Base-by-base conservation (phyloP, 2,113 vertebrate genomes). In the Anser cygnoides region DNA sequence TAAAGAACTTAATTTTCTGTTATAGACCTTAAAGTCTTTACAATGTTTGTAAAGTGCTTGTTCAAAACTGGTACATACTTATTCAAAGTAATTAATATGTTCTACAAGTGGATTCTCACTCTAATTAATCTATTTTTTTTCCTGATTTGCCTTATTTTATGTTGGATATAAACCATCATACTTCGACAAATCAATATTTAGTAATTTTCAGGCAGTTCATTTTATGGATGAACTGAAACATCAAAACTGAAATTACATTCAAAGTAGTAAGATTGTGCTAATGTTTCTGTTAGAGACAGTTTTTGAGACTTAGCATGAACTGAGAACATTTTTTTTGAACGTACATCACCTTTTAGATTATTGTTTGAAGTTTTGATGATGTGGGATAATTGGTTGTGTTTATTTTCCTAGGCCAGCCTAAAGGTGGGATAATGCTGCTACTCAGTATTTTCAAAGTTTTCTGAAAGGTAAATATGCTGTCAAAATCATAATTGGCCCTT, bases 381-480 rank as follows among this genome's bases (percentile, higher is more conserved):
- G 20, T 39, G 54, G 14, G 26, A 22, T 25, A 67, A 59, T 54
- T 72, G 62, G 6, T 89, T 74, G 78, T 76, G 37, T 84, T 57
- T 95, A 2, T 87, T 70, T 86, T 96, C 97, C 37, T 95, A 99
- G 99, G 46, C 98, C 98, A 8, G 96, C 98, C 54, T 91, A 74
- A 72, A 97, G 94, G 46, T 99, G 99, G 99, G 99, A 99, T 95
- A 96, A 92, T 89, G 99, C 99, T 71, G 98, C 99, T 74, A 95
- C 98, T 23, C 94, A 96, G 19, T 98, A 99, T 96, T 98, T 99
- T 66, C 98, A 98, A 92, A 98, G 97, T 26, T 97, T 99, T 59
- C 87, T 99, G 7, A 95, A 97, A 97, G 99, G 99, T 99, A 97
- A 97, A 87, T 49, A 10, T 9, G 1, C 39, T n/a, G 10, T 16